Evolutionary conservation across 1,140 invertebrate species (phyloP).

Genomic region (Cyclina sinensis): DNA sequence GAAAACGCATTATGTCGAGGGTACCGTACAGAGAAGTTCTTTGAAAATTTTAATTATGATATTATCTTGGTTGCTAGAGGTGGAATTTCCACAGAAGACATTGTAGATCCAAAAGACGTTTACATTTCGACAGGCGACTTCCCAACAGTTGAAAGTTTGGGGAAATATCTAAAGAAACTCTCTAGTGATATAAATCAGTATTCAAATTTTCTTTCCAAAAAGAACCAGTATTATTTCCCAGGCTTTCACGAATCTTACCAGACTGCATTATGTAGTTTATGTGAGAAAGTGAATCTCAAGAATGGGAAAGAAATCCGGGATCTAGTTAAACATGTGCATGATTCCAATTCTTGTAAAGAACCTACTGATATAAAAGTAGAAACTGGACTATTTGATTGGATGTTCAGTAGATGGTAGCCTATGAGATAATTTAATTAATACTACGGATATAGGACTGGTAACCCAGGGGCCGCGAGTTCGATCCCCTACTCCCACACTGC

Average conservation of each 20-base stretch:
- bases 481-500: too few relatives aligned
- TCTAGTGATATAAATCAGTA: constrained; percentile 19
- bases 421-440: too few relatives aligned
- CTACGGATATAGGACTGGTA: too few relatives aligned
- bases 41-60: constrained; percentile 57
- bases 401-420: too few relatives aligned
- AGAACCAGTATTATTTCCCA: constrained; percentile 30
- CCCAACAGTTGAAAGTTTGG: constrained; percentile 19
- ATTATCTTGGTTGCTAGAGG: constrained; percentile 1
- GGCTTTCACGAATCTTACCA: constrained; percentile 29
- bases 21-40: constrained; percentile 45
- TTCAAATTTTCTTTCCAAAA: neutral
- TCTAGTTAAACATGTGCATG: neutral
- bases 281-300: constrained; percentile 27
- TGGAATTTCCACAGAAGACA: neutral
- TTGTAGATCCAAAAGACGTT: constrained; percentile 40
- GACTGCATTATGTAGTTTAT: constrained; percentile 25
- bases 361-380: constrained; percentile 15
- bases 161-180: constrained; percentile 37
- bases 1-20: constrained; percentile 34
- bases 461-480: too few relatives aligned
- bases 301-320: neutral
- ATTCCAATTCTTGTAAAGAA: neutral
- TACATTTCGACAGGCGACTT: constrained; percentile 53
- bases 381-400: too few relatives aligned